Conservation (phyloP, 2,797 vertebrate species). For the Caiman crocodilus region DNA sequence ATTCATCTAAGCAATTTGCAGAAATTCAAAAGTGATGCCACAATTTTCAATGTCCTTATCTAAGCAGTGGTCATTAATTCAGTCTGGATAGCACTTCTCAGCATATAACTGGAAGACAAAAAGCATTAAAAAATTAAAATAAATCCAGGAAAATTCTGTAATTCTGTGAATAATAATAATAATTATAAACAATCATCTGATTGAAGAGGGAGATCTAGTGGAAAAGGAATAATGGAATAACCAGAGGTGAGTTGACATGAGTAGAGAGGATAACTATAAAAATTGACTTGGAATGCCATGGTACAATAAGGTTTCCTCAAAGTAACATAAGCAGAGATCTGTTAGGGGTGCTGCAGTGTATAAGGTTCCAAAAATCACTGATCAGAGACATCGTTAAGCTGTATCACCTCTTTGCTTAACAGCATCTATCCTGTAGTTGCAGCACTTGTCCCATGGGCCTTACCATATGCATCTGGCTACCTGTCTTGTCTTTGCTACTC, state of each 20-base stretch:
- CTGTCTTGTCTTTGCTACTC: conserved; percentile 75
- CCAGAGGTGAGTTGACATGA: background rate
- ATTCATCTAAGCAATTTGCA: conserved; percentile 69
- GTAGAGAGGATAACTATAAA: background rate
- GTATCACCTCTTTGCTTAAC: conserved; percentile 36
- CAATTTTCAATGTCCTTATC: conserved; percentile 18
- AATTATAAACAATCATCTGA: background rate
- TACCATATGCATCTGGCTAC: conserved; percentile 77
- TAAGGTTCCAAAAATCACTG: background rate
- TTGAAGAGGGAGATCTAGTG: background rate
- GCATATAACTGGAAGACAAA: background rate
- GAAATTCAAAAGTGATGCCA: conserved; percentile 52
- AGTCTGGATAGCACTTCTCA: background rate
- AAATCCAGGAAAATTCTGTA: background rate
- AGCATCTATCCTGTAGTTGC: conserved; percentile 33
- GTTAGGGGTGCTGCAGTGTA: background rate
- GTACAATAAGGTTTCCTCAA: background rate
- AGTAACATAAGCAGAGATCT: background rate
- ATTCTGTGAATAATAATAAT: background rate
- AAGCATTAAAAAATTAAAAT: conserved; percentile 13
- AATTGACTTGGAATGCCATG: conserved; percentile 10
- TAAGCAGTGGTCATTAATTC: background rate
- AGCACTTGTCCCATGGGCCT: conserved; percentile 65
- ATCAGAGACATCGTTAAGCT: conserved; percentile 24
- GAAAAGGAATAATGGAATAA: background rate